Base-by-base conservation (phyloP, 2,113 vertebrate species). In the Tenrec ecaudatus region DNA sequence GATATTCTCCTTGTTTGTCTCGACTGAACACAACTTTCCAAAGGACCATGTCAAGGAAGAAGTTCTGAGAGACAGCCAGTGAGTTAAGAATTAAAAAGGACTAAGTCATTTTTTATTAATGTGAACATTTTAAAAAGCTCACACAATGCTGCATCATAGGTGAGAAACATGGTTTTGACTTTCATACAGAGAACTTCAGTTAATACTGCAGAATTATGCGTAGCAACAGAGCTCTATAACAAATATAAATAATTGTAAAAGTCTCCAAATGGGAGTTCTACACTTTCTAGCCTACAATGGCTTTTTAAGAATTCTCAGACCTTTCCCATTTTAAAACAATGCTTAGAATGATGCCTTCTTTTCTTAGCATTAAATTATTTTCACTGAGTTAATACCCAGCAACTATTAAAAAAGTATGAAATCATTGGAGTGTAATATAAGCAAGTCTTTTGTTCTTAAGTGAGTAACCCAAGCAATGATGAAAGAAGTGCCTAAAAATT, bases 21-120 rank as follows among this genome's bases (percentile, higher is more conserved):
- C 99, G 98, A 98, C 97, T 99, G 99, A 99, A 99, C 98, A 99
- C 98, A 99, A 99, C 98, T 98, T 99, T 99, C 99, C 99, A 99
- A 98, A 99, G 99, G 99, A 99, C 94, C 98, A 98, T 98, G 98
- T 99, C 99, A 99, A 99, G 99, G 99, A 99, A 98, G 99, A 99
- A 96, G 98, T 98, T 99, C 99, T 99, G 99, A 97, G 98, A 98
- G 98, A 99, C 96, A 98, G 98, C 98, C 97, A 98, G 98, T 97
- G 97, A 98, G 98, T 89, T 95, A 98, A 99, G 98, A 99, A 99
- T 98, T 98, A 98, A 99, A 98, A 98, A 99, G 97, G 98, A 98
- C 98, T 96, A 97, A 88, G 96, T 97, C 96, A 97, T 97, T 98
- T 94, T 93, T 96, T 96, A 97, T 98, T 97, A 98, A 97, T 83